phyloP scores from a whole-genome alignment of 2,113 vertebrate species.

The Heterotilapia buettikoferi region DNA sequence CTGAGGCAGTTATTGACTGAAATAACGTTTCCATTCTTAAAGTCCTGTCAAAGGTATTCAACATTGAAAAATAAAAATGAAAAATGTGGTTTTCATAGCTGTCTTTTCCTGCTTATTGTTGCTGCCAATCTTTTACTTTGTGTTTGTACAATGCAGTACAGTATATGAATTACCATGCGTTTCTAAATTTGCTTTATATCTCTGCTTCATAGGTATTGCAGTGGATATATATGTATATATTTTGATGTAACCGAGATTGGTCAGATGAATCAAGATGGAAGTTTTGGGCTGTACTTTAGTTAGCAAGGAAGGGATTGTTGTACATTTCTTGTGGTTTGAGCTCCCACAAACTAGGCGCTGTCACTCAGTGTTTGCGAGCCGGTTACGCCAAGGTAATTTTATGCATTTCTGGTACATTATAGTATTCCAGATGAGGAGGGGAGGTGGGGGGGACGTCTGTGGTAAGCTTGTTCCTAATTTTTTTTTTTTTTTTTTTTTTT shows the following conservation, averaged over 20 bases:
- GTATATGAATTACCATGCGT: not conserved
- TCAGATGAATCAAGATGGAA: not conserved
- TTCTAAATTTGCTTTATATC: not conserved
- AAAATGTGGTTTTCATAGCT: constrained; percentile 79
- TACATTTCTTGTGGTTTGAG: not conserved
- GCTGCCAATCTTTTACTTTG: not conserved
- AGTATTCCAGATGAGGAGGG: not conserved
- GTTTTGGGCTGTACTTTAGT: not conserved
- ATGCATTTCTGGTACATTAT: not conserved
- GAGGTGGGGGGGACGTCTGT: not conserved
- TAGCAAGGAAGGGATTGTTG: not conserved
- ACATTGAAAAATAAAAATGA: constrained; percentile 81
- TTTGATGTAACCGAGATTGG: not conserved
- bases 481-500: too few relatives aligned
- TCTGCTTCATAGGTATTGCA: not conserved
- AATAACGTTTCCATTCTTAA: constrained; percentile 85
- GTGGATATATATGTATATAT: not conserved
- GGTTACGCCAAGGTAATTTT: not conserved
- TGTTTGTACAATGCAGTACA: not conserved
- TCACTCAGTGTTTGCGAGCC: not conserved
- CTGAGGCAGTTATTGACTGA: constrained; percentile 85
- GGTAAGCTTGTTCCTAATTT: not conserved
- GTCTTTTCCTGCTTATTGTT: constrained; percentile 39
- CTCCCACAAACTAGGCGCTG: not conserved
- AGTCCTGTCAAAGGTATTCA: constrained; percentile 89